phyloP scores from a whole-genome alignment of 2,797 vertebrate species.

The Molossus alvarezi region DNA sequence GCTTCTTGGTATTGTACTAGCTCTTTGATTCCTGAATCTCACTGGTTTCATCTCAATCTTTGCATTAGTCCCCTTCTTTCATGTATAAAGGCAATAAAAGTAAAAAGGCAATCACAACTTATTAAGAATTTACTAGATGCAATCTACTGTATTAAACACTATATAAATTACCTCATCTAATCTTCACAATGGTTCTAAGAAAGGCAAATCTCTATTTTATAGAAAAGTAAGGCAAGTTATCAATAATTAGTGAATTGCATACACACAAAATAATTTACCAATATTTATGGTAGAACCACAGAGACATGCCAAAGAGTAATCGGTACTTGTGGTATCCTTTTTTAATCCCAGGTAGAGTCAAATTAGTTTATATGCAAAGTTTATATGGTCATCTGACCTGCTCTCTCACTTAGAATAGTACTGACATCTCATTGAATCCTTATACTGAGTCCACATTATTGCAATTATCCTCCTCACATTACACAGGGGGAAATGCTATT shows the following conservation, averaged over 20 bases:
- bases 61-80: background rate
- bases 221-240: slow-evolving; percentile 16
- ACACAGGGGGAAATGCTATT: background rate
- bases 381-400: background rate
- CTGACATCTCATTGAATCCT: background rate
- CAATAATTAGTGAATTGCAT: background rate
- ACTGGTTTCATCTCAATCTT: background rate
- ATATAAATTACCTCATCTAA: background rate
- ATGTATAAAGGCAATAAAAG: slow-evolving; percentile 35
- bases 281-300: background rate
- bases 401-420: background rate
- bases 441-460: background rate
- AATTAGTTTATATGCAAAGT: background rate
- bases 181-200: background rate
- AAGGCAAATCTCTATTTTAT: background rate
- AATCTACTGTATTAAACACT: background rate
- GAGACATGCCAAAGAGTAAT: background rate
- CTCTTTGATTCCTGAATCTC: slow-evolving; percentile 19
- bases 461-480: background rate
- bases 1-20: background rate
- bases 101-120: slow-evolving; percentile 30
- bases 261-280: background rate
- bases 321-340: background rate
- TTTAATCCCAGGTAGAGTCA: background rate
- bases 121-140: background rate